Base-by-base conservation (phyloP, 2,888 invertebrate species). In the Polylopha cassiicola region DNA sequence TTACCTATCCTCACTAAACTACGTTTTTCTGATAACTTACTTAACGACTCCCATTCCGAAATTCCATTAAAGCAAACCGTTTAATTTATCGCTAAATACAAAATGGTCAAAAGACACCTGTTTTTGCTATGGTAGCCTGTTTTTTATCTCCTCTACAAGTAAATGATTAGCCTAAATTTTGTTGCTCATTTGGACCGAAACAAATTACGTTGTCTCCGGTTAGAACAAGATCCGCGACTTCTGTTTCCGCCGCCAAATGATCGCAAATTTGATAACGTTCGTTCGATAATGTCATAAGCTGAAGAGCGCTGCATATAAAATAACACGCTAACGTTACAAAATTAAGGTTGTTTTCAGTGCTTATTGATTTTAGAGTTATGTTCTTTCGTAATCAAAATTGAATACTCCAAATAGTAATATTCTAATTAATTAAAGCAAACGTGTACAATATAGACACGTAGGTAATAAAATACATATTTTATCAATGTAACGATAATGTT, bases 91-190 rank as follows among this genome's bases (percentile, higher is more conserved):
- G n/a, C n/a, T n/a, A n/a, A n/a, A 30, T 8, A 20, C 11, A 16
- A 22, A 24, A 36, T 21, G 23, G 10, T 4, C 24, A 16, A 20
- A 16, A n/a, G 13, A 24, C 15, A 33, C 23, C 9, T 15, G 23
- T 34, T 34, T 14, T 20, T 23, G 10, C 23, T 18, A 10, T 5
- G 17, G 23, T 13, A 15, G 26, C 9, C 26, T 8, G 11, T 15
- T 21, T 16, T n/a, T 39, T 39, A 15, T 39, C 28, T 29, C 14
- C 11, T 22, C 9, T 24, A 24, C 29, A 34, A 29, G 23, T 9
- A 8, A 33, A 23, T 29, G 29, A 39, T 39, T 39, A 39, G 39
- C 39, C 34, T 29, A 34, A 29, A 34, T 39, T 34, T 22, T 17
- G 32, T 27, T 4, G n/a, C 31, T 23, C 15, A 31, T 31, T 20